Evolutionary conservation across 1,140 invertebrate species (phyloP).

Genomic region (Phymastichus coffea): DNA sequence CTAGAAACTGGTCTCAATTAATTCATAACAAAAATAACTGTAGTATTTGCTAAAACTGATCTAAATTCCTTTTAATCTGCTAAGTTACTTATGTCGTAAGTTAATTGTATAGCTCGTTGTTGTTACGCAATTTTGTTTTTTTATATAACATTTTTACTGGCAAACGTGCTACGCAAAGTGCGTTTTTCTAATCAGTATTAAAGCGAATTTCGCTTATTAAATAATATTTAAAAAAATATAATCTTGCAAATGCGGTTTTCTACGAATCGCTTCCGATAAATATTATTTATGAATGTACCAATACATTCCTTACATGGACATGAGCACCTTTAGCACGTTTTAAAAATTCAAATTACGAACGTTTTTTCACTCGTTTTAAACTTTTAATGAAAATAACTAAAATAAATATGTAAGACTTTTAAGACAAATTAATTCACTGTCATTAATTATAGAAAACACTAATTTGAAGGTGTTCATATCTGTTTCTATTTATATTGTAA

Average conservation of each 20-base stretch:
- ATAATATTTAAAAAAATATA: slow-evolving; percentile 25
- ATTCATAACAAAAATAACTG: background rate
- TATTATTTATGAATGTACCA: slow-evolving; percentile 11
- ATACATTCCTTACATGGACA: slow-evolving; percentile 7
- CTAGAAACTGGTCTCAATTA: no score
- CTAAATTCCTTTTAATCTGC: background rate
- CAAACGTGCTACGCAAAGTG: slow-evolving; percentile 4
- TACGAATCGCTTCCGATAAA: slow-evolving; percentile 6
- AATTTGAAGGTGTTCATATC: slow-evolving; percentile 10
- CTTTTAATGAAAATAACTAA: background rate
- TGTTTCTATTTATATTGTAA: slow-evolving; percentile 6
- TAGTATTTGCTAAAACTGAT: slow-evolving; percentile 7
- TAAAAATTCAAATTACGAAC: background rate
- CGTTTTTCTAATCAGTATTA: slow-evolving; percentile 28
- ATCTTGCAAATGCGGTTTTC: slow-evolving; percentile 2
- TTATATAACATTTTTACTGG: slow-evolving; percentile 19
- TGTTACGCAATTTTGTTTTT: slow-evolving; percentile 19
- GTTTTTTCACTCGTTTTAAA: background rate
- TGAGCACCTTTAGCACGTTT: background rate
- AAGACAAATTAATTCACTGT: no score
- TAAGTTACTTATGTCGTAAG: background rate
- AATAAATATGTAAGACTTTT: background rate
- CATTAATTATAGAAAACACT: background rate
- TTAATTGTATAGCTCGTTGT: background rate
- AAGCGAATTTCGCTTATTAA: slow-evolving; percentile 22